Base-by-base conservation (phyloP, 2,797 vertebrate genomes). In the Chaunax sp. region DNA sequence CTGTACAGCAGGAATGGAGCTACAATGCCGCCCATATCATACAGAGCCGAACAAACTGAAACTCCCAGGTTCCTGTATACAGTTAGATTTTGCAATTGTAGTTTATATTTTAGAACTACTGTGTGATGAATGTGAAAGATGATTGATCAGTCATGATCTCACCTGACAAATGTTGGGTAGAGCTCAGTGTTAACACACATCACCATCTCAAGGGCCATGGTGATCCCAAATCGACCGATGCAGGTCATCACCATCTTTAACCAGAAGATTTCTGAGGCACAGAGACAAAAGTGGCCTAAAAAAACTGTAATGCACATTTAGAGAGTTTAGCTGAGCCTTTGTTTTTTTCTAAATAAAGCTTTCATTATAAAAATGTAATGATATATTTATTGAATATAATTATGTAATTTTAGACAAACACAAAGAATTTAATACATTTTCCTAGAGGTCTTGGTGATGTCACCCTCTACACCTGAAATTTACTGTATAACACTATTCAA, bases 181-280 rank as follows among this genome's bases (percentile, higher is more conserved):
- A 98, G 74, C 84, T 98, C 93, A 0, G 89, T 91, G 71, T 94
- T 94, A 0, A 94, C 90, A 57, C 87, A 95, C 47, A 94, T 87
- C 20, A 99, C 96, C 49, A 99, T 95, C 92, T 98, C 96, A 84
- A 98, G 98, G 71, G 95, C 86, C 84, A 99, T 94, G 2, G 97
- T 98, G 89, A 98, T 98, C 0, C 95, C 94, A 46, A 99, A 82
- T 57, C 97, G 94, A 30, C 97, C 97, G n/a, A 99, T 62, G 0
- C 95, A 97, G 33, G 96, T 95, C 14, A 97, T 90, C 0, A 84
- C 88, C 0, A 84, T 98, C 92, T 95, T 96, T 37, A 97, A 76
- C 97, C 96, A 98, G 57, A 93, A 85, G 53, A 94, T 81, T 69
- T 88, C 98, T 99, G 90, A 35, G 88, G 25, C 46, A 16, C 5